Base-by-base conservation (phyloP, 2,797 vertebrate species). In the Enteromius anoplus region DNA sequence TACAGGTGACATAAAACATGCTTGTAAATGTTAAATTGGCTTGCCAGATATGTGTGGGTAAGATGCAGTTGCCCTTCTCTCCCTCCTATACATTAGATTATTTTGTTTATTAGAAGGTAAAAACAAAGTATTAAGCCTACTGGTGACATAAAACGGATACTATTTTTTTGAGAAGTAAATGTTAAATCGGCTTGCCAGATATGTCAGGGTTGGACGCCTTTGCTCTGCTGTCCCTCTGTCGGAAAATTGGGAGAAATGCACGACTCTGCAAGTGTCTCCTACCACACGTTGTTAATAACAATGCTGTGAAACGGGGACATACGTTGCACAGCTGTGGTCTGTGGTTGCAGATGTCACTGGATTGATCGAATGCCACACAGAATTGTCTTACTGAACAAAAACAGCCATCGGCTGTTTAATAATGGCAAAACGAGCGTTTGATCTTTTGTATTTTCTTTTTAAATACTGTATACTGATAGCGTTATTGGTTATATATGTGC, bases 171-270 rank as follows among this genome's bases (percentile, higher is more conserved):
- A 51, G 15, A 19, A 49, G 17, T 73, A 21, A 73, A 73, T 53
- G 71, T 34, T 34, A 7, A 73, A 12, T 3, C 8, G 29, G 47
- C 71, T 53, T 73, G 71, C 71, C 71, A 73, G 17, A 73, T 34
- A 1, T 34, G 68, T 51, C 26, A 26, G 55, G 72, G 29, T 32
- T 49, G 65, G n/a, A 80, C 34, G 70, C 21, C 40, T 45, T 62
- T 53, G 29, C 37, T 45, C 32, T 49, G 75, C 11, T 26, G 49
- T 77, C 85, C 79, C 80, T 84, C 85, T 83, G 60, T 66, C 42
- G 85, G 78, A 58, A 85, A 75, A 78, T 47, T 71, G 14, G n/a
- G 51, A 62, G 34, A 55, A 83, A 64, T 83, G 65, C 85, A 85
- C 4, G 15, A 26, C 21, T 40, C 32, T 26, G 21, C 66, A 49